Percentiles rank a stretch among this genome's conserved stretches.
These are phyloP conservation scores for Okamejei kenojei DNA, from an alignment of 2,797 vertebrate genomes.

Conservation along the genomic window DNA sequence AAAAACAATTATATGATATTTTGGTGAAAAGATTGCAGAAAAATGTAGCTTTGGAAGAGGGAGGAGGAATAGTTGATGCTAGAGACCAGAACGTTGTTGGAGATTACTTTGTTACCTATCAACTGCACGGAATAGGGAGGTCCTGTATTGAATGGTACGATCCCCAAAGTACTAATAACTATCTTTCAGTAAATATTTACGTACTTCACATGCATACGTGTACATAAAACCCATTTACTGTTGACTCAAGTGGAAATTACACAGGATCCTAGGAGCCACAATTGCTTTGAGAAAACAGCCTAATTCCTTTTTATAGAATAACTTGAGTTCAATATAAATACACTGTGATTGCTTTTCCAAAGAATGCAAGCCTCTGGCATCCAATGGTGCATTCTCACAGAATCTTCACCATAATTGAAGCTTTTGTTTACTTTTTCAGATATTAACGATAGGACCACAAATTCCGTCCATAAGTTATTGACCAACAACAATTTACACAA, in stretches of 20 bases:
- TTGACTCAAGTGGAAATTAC: background rate
- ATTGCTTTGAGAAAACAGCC: background rate
- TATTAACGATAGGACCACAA: background rate
- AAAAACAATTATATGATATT: background rate
- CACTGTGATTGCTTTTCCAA: background rate
- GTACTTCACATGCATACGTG: background rate
- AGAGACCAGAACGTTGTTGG: background rate
- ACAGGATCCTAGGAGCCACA: background rate
- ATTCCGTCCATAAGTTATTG: background rate
- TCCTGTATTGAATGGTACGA: background rate
- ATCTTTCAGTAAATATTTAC: slow-evolving; percentile 13
- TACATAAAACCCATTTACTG: background rate
- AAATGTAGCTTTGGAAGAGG: background rate
- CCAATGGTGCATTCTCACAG: background rate
- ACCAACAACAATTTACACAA: background rate
- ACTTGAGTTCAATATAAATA: background rate
- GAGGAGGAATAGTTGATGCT: background rate
- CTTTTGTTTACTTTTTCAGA: background rate
- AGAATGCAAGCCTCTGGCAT: background rate
- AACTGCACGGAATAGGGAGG: background rate
- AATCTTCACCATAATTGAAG: background rate
- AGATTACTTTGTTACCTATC: background rate
- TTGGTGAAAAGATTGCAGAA: background rate
- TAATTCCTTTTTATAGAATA: background rate
- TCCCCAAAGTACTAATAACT: background rate